phyloP scores from a whole-genome alignment of 2,888 invertebrate genomes.

The Cosmia trapezina region DNA sequence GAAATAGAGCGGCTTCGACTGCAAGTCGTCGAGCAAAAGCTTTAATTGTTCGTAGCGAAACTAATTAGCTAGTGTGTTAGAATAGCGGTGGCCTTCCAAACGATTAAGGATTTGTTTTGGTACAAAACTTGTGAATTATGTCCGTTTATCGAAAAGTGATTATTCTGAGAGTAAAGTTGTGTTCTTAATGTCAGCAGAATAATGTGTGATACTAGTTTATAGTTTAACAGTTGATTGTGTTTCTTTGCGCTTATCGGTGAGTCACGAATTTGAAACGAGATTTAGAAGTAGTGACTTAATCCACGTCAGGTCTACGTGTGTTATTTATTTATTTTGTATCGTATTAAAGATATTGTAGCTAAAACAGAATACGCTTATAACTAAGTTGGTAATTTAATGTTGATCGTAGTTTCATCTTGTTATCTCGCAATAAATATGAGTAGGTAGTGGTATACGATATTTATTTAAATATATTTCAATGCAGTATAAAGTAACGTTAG shows the following conservation, averaged over 20 bases:
- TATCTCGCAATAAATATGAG: constrained; percentile 59
- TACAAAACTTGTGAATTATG: constrained; percentile 67
- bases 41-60: constrained; percentile 86
- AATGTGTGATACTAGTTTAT: constrained; percentile 87
- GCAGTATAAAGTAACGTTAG: constrained; percentile 56
- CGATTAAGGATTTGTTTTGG: constrained; percentile 68
- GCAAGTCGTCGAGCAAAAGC: constrained; percentile 83
- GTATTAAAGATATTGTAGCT: constrained; percentile 66
- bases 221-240: constrained; percentile 69
- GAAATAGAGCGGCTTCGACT: constrained; percentile 78
- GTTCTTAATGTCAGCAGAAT: constrained; percentile 72
- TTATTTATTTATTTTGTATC: constrained; percentile 71
- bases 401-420: constrained; percentile 62
- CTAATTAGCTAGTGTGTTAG: constrained; percentile 74
- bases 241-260: constrained; percentile 59
- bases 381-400: constrained; percentile 67
- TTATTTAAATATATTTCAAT: constrained; percentile 59
- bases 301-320: constrained; percentile 58
- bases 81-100: constrained; percentile 75
- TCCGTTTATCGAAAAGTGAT: constrained; percentile 65
- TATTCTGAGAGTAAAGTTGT: constrained; percentile 63
- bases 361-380: constrained; percentile 80
- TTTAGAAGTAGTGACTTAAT: constrained; percentile 58
- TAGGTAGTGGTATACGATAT: constrained; percentile 61
- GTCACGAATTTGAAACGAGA: constrained; percentile 61